Evolutionary conservation across 1,140 invertebrate genomes (phyloP).

Genomic region (Trichoplusia ni): DNA sequence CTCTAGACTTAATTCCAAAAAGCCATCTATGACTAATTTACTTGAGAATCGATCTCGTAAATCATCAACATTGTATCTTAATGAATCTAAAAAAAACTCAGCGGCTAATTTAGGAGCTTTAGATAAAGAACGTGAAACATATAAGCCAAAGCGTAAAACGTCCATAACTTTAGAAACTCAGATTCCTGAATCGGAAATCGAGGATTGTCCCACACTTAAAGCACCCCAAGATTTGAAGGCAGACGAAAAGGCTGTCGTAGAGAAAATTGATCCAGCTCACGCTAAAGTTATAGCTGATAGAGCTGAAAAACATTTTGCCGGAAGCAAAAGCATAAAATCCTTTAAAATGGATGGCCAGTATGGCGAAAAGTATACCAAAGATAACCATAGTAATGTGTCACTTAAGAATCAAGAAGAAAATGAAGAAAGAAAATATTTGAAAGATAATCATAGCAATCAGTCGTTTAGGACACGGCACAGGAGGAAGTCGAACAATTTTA

Average conservation of each 20-base stretch:
- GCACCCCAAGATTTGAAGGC: constrained; percentile 79
- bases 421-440: constrained; percentile 71
- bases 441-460: constrained; percentile 74
- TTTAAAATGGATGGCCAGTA: constrained; percentile 74
- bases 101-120: constrained; percentile 65
- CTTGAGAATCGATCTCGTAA: constrained; percentile 71
- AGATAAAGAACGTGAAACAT: constrained; percentile 59
- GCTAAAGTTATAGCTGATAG: constrained; percentile 67
- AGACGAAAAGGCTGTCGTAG: constrained; percentile 73
- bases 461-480: constrained; percentile 60
- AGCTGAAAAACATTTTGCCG: constrained; percentile 66
- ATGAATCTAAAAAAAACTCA: constrained; percentile 78
- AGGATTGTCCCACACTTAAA: constrained; percentile 77
- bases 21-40: constrained; percentile 75
- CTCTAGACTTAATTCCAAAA: constrained; percentile 70
- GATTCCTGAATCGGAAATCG: constrained; percentile 78
- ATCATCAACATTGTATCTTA: constrained; percentile 73
- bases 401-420: constrained; percentile 65
- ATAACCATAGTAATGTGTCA: constrained; percentile 73
- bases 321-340: constrained; percentile 68
- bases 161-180: constrained; percentile 68
- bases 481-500: constrained; percentile 73
- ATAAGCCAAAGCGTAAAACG: constrained; percentile 72
- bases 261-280: constrained; percentile 68
- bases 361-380: constrained; percentile 69